Evolutionary conservation across 1,140 invertebrate species (phyloP).

Genomic region (Chironomus tepperi): DNA sequence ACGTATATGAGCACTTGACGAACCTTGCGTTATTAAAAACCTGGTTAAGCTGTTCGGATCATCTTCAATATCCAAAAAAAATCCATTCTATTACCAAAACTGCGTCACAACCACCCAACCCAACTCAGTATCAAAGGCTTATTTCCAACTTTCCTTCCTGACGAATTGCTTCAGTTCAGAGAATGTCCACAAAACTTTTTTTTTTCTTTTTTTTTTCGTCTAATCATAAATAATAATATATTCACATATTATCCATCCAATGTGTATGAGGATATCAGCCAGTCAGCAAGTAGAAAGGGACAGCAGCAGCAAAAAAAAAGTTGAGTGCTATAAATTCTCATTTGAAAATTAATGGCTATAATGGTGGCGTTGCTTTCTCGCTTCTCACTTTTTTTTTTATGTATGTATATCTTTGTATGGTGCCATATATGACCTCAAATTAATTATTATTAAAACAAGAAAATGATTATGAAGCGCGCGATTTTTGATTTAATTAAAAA

Average conservation of each 20-base stretch:
- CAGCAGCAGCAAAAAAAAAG: background rate
- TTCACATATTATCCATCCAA: background rate
- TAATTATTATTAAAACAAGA: constrained; percentile 23
- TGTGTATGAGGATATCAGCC: background rate
- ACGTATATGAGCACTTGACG: no score
- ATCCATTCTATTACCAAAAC: no score
- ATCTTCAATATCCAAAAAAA: no score
- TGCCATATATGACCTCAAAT: constrained; percentile 18
- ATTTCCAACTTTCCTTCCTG: no score
- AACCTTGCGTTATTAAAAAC: no score
- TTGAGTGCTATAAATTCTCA: constrained; percentile 21
- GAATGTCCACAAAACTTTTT: no score
- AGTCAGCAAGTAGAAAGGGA: background rate
- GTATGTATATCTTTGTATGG: background rate
- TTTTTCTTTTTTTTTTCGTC: constrained; percentile 10
- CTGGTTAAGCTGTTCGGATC: no score
- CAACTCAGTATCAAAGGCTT: no score
- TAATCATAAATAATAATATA: constrained; percentile 19
- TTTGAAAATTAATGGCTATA: constrained; percentile 22
- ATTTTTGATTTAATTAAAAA: constrained; percentile 24
- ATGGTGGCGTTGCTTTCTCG: background rate
- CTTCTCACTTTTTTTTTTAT: background rate
- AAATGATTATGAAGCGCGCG: constrained; percentile 23
- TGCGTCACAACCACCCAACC: no score
- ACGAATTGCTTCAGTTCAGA: no score